Evolutionary conservation across 2,113 vertebrate genomes (phyloP).

Genomic region (Holacanthus passer): DNA sequence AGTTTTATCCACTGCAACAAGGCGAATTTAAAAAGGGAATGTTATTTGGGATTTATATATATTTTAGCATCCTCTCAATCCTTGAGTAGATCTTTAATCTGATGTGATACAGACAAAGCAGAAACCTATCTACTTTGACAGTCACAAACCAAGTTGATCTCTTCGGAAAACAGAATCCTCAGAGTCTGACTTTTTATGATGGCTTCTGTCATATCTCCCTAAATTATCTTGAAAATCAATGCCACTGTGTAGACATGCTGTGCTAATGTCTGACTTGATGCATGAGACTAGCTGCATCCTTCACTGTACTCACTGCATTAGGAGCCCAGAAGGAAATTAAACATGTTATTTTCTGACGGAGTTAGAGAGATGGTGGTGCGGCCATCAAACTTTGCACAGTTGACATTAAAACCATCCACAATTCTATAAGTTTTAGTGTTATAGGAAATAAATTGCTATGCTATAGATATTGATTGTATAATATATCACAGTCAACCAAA

Average conservation of each 20-base stretch:
- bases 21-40: neutral
- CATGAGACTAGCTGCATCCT: neutral
- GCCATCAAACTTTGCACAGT: neutral
- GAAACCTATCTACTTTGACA: fast-evolving
- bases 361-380: neutral
- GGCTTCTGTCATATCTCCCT: neutral
- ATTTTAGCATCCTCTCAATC: neutral
- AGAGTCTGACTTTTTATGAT: neutral
- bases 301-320: neutral
- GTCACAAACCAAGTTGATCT: neutral
- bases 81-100: neutral
- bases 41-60: neutral
- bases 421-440: neutral
- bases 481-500: neutral
- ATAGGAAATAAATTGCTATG: neutral
- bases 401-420: neutral
- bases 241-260: neutral
- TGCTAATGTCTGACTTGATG: neutral
- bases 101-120: neutral
- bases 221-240: neutral
- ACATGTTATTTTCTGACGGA: neutral
- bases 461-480: too few species aligned
- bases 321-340: neutral
- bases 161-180: neutral
- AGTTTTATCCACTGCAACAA: neutral